Percentiles rank a stretch among this genome's conserved stretches.
phyloP scores from a whole-genome alignment of 2,797 vertebrate species.

The Danio albolineatus region DNA sequence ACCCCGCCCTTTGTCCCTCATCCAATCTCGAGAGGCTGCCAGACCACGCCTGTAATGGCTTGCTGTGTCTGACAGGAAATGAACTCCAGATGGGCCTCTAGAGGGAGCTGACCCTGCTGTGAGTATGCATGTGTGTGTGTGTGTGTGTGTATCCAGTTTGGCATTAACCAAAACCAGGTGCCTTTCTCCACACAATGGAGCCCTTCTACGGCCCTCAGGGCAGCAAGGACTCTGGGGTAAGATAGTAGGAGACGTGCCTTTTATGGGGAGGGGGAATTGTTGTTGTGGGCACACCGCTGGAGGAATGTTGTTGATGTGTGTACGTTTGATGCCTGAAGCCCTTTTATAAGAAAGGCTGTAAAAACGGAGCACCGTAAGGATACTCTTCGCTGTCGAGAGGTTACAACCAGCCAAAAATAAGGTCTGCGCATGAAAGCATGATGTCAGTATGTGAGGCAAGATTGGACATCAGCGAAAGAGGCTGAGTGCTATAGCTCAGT shows the following conservation, averaged over 20 bases:
- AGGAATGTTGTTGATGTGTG: conserved; percentile 32
- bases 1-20: conserved; percentile 49
- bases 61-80: conserved; percentile 80
- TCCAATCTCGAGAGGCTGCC: conserved; percentile 73
- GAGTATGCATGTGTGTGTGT: conserved; percentile 59
- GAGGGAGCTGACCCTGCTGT: conserved; percentile 81
- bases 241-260: conserved; percentile 31
- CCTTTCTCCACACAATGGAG: conserved; percentile 57
- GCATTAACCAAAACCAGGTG: conserved; percentile 64
- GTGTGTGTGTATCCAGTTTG: conserved; percentile 62
- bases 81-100: conserved; percentile 84
- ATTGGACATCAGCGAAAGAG: not conserved
- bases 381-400: conserved; percentile 19
- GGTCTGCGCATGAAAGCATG: conserved; percentile 3
- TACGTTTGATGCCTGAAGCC: conserved; percentile 33
- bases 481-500: not conserved
- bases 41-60: conserved; percentile 72
- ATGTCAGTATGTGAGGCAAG: conserved; percentile 16
- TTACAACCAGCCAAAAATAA: conserved; percentile 36
- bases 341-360: conserved; percentile 40
- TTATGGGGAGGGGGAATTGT: conserved; percentile 36
- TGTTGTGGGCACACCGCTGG: conserved; percentile 38
- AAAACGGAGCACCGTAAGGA: conserved; percentile 39
- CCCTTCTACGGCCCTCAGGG: conserved; percentile 58
- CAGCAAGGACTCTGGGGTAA: conserved; percentile 45